Conservation (phyloP, 1,140 invertebrate genomes). For the Rhagoletis pomonella region DNA sequence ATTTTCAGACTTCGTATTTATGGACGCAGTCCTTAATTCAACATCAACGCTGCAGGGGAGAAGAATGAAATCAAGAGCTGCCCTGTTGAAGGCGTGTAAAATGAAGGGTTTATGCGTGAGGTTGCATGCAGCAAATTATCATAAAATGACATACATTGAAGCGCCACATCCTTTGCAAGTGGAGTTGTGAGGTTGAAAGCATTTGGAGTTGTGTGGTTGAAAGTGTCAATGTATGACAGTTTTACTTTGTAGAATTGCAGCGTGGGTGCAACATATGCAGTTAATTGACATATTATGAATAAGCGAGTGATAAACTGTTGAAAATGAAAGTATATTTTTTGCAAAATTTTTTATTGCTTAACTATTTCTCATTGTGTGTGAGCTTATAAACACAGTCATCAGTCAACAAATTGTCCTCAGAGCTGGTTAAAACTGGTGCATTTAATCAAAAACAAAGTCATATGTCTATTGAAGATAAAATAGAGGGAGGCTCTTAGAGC, state of each 20-base stretch:
- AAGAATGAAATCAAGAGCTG: not conserved
- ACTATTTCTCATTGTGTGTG: no score
- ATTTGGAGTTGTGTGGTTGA: not conserved
- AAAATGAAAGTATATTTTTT: not conserved
- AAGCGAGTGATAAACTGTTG: conserved; percentile 21
- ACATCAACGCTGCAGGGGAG: not conserved
- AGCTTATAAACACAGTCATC: not conserved
- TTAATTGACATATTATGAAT: conserved; percentile 31
- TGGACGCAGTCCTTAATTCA: conserved; percentile 36
- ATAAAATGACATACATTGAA: not conserved
- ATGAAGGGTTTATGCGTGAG: not conserved
- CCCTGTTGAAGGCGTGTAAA: not conserved
- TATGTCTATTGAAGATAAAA: no score
- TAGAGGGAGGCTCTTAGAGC: no score
- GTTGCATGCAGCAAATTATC: conserved; percentile 36
- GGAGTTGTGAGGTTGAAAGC: not conserved
- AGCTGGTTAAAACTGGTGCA: not conserved
- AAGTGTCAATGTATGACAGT: not conserved
- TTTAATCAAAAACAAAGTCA: no score
- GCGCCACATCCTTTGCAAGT: not conserved
- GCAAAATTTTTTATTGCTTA: not conserved
- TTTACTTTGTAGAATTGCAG: not conserved
- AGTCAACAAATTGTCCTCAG: not conserved
- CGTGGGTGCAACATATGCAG: not conserved
- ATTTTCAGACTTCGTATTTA: not conserved